Conservation (phyloP, 2,888 invertebrate genomes). For the Limnephilus auricula region DNA sequence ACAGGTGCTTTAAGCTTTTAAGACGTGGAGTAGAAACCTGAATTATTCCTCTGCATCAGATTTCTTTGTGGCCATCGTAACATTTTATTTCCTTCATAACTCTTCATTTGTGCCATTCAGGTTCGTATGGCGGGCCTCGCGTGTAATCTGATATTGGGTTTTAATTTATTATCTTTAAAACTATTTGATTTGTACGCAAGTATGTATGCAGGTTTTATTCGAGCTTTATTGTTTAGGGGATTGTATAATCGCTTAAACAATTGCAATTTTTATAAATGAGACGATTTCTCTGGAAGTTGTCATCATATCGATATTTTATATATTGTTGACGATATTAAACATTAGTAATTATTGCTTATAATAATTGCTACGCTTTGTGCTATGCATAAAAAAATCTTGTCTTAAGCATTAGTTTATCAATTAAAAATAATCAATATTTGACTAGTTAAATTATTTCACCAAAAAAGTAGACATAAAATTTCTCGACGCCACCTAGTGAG, state of each 20-base stretch:
- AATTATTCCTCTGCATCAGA: neutral
- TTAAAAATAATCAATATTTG: no score
- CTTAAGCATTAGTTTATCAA: no score
- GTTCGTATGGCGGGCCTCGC: neutral
- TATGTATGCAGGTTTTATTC: neutral
- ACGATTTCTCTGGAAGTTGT: no score
- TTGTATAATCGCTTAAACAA: neutral
- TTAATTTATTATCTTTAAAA: neutral
- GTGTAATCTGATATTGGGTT: neutral
- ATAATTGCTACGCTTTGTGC: no score
- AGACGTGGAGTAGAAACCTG: neutral
- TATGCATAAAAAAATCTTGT: no score
- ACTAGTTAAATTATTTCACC: no score
- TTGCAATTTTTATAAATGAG: no score
- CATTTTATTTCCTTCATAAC: constrained; percentile 2
- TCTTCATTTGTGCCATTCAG: neutral
- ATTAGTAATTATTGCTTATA: no score
- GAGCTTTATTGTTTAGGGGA: neutral
- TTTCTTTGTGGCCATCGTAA: neutral
- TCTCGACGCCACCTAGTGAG: no score
- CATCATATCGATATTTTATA: no score
- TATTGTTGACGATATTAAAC: no score
- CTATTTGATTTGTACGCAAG: neutral
- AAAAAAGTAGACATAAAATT: no score
- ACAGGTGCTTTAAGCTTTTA: neutral